A percentile compares a stretch with the other conserved stretches of the same genome.
Evolutionary conservation across 2,797 vertebrate genomes (phyloP).

Genomic region (Sphaeramia orbicularis): DNA sequence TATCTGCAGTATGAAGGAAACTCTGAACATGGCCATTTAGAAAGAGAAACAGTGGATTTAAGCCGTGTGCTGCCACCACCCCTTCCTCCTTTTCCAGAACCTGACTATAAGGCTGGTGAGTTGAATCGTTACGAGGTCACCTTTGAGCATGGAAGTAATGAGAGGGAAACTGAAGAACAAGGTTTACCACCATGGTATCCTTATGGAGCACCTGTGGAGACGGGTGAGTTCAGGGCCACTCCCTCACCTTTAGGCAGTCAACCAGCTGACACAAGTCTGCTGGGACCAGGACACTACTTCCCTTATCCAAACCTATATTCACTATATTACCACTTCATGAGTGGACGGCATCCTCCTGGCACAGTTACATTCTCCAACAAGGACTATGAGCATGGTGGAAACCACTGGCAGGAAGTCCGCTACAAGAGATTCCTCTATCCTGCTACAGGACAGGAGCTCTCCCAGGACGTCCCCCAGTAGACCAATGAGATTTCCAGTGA

Average conservation of each 20-base stretch:
- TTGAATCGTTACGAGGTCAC: not conserved
- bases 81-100: not conserved
- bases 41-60: constrained; percentile 7
- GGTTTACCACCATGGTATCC: not conserved
- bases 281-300: not conserved
- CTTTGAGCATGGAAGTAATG: constrained; percentile 28
- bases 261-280: not conserved
- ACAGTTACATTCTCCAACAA: not conserved
- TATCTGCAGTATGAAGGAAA: not conserved
- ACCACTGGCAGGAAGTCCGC: constrained; percentile 21
- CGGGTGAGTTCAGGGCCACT: not conserved
- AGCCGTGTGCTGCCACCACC: accelerated
- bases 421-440: constrained; percentile 16
- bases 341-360: constrained; percentile 43
- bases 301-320: too few species aligned
- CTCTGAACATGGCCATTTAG: not conserved
- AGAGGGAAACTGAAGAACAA: constrained; percentile 30
- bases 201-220: not conserved
- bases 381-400: constrained; percentile 10
- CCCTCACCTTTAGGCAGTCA: accelerated
- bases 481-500: not conserved
- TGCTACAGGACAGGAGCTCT: not conserved
- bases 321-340: constrained; percentile 27
- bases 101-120: constrained; percentile 28
- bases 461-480: not conserved